Percentiles rank a stretch among this genome's conserved stretches.
phyloP scores from a whole-genome alignment of 2,797 vertebrate genomes.

The Poecilia gillii region DNA sequence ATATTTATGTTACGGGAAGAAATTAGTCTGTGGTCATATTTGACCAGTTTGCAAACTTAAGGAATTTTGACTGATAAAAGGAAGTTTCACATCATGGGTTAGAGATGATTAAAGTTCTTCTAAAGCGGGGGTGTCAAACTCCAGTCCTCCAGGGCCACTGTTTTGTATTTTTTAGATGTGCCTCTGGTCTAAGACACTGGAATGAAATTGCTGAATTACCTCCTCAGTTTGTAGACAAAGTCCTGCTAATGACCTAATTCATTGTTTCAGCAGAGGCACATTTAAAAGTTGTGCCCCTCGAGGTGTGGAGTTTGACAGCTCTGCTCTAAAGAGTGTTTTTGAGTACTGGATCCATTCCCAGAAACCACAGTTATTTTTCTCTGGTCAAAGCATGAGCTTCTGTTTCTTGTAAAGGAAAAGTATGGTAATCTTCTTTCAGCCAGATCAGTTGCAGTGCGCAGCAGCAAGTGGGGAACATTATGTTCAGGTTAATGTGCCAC shows the following conservation, averaged over 20 bases:
- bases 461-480: background rate
- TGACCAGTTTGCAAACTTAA: constrained; percentile 2
- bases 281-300: no score
- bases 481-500: no score
- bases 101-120: background rate
- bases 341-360: background rate
- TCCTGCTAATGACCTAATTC: no score
- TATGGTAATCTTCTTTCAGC: background rate
- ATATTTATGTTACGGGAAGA: background rate
- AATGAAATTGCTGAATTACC: no score
- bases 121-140: background rate
- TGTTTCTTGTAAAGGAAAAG: background rate
- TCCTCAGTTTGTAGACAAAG: no score
- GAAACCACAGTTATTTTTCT: background rate
- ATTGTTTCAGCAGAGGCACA: no score
- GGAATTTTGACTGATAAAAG: background rate
- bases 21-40: constrained; percentile 11
- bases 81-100: background rate
- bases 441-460: background rate
- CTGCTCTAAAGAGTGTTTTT: background rate
- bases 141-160: no score
- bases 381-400: background rate
- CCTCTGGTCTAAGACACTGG: no score
- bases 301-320: no score
- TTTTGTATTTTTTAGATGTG: no score